phyloP scores from a whole-genome alignment of 2,797 vertebrate species.

The Chelidonichthys spinosus region DNA sequence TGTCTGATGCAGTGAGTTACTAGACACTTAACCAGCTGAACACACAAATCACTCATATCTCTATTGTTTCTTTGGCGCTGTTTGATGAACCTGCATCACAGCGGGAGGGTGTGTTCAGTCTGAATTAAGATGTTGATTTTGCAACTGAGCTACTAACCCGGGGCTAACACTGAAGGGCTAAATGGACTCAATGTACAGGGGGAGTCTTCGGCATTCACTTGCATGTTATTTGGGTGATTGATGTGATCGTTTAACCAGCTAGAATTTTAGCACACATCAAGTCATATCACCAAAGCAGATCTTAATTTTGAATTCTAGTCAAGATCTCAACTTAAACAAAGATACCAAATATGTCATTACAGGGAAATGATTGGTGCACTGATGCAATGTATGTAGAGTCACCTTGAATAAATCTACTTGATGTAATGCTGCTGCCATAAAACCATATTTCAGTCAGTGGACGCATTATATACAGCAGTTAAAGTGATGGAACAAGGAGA shows the following conservation, averaged over 20 bases:
- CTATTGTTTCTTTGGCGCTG: constrained; percentile 17
- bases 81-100: constrained; percentile 25
- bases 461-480: not conserved
- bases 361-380: constrained; percentile 16
- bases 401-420: constrained; percentile 24
- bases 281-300: not conserved
- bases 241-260: not conserved
- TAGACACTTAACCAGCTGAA: constrained; percentile 13
- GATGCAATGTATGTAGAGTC: constrained; percentile 30
- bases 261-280: not conserved
- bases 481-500: not conserved
- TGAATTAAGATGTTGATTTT: constrained; percentile 54
- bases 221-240: not conserved
- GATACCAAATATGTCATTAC: constrained; percentile 17
- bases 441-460: not conserved
- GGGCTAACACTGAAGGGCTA: constrained; percentile 25
- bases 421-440: constrained; percentile 6
- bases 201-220: constrained; percentile 17
- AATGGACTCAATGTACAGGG: constrained; percentile 23
- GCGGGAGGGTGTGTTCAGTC: constrained; percentile 36
- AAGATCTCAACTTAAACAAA: constrained; percentile 18
- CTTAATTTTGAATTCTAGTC: constrained; percentile 18
- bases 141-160: constrained; percentile 20
- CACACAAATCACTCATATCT: constrained; percentile 19
- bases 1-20: constrained; percentile 9